Base-by-base conservation (phyloP, 2,888 invertebrate genomes). In the Spisula solida region DNA sequence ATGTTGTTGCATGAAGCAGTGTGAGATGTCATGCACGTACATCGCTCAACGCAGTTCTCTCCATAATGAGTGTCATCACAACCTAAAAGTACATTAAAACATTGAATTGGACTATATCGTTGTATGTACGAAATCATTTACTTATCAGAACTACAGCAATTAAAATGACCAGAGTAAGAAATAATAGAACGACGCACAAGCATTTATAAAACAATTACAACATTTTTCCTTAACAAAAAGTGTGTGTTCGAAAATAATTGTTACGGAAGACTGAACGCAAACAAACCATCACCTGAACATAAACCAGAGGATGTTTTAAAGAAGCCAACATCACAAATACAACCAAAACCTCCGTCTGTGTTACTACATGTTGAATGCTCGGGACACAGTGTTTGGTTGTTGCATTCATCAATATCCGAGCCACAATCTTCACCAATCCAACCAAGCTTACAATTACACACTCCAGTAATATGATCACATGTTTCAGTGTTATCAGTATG, bases 401-500 rank as follows among this genome's bases (percentile, higher is more conserved):
- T 34, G 18, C 75, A 75, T 75, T 75, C 75, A 75, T 75, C 20
- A 75, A 84, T 93, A 95, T 94, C 93, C 91, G 92, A 92, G 51
- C 92, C 88, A 86, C 97, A 97, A 66, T 94, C 91, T 47, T 93
- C 97, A 1, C 96, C 96, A 66, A 92, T 95, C 89, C 94, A 95
- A 8, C 96, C 97, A 1, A 95, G 94, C 78, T 93, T 92, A 86
- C 93, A 93, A 0, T 86, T 86, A 86, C 93, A 96, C 97, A 97
- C 97, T 98, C 94, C 95, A n/a, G 91, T 91, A 56, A 89, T 88
- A 55, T 91, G 93, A 66, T 95, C 91, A 92, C 95, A 95, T n/a
- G 88, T 55, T 20, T 86, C 92, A 48, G 90, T 90, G 14, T 75
- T 75, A 5, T 75, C 4, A 31, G 78, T 60, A 66, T 89, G 91